Evolutionary conservation across 2,113 vertebrate genomes (phyloP), one percentile per base, ranked within the genome.

Genomic region (Misgurnus anguillicaudatus): DNA sequence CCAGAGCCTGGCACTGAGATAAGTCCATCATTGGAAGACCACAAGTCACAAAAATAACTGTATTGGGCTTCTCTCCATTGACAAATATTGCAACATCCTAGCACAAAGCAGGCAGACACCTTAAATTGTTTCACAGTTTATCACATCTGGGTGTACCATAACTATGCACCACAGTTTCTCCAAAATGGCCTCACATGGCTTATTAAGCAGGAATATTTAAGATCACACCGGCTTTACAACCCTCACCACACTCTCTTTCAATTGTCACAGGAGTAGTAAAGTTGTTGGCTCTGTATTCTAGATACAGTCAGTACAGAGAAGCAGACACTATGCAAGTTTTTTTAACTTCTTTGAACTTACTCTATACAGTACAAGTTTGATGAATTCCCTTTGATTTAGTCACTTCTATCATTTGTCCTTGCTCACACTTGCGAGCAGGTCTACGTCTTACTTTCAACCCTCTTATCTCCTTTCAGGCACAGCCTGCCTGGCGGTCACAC

Each of bases 181-280:
- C 31, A 78, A 85, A 78, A 64, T 71, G 81, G 38, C 71, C 81
- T 75, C 62, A 17, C 47, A 16, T 9, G 51, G 53, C 75, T 74
- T 65, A 51, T 78, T 61, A 78, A 62, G 57, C 72, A 48, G 65
- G 76, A 72, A 64, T 77, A 83, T 80, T 83, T 79, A 76, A 79
- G 63, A 62, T 75, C 75, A 64, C 64, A 45, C 57, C 1, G 10
- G 17, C 53, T 83, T 83, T 85, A 85, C 16, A 45, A 74, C 75
- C 70, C 75, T 76, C 79, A 16, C 19, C 70, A 65, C 58, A 47
- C 76, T 82, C 60, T 9, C 75, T 76, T 31, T 55, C 8, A 45
- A 21, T 53, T 53, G 65, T 66, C 53, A 42, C 75, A 10, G 19
- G 61, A 75, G 80, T 71, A 13, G 72, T 84, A 82, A 82, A 84